Conservation (phyloP, 30 jellyfish, hydroid and myxozoan genomes). For the Aurelia sp. region DNA sequence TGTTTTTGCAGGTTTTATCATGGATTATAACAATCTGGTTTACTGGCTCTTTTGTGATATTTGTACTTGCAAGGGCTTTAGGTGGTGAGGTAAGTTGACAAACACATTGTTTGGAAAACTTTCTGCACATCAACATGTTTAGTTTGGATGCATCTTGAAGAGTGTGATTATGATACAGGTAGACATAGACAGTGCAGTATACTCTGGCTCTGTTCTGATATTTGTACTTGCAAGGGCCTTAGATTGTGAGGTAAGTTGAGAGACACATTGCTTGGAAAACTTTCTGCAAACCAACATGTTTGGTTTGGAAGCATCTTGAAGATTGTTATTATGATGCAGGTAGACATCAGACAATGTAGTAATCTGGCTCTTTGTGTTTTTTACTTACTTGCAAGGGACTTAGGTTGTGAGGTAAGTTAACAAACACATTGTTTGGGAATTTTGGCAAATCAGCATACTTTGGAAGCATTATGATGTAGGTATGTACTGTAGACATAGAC, state of each 20-base stretch:
- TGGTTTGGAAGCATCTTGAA: no score
- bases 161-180: no score
- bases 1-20: slow-evolving; percentile 81
- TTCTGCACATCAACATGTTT: no score
- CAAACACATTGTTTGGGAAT: background rate
- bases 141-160: no score
- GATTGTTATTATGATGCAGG: no score
- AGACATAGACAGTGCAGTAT: no score
- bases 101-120: background rate
- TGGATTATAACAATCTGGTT: slow-evolving; percentile 99
- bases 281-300: no score
- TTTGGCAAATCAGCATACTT: no score
- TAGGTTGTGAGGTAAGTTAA: slow-evolving; percentile 93
- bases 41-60: slow-evolving; percentile 91
- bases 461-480: no score
- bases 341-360: no score
- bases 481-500: no score
- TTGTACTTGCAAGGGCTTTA: slow-evolving; percentile 88
- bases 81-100: slow-evolving; percentile 93
- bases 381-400: slow-evolving; percentile 85
- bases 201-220: slow-evolving; percentile 92
- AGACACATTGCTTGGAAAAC: background rate
- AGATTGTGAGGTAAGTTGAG: slow-evolving; percentile 91
- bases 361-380: slow-evolving; percentile 83
- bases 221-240: slow-evolving; percentile 90